Base-by-base conservation (phyloP, 2,888 invertebrate species). In the Enoplolaimus lenunculus region DNA sequence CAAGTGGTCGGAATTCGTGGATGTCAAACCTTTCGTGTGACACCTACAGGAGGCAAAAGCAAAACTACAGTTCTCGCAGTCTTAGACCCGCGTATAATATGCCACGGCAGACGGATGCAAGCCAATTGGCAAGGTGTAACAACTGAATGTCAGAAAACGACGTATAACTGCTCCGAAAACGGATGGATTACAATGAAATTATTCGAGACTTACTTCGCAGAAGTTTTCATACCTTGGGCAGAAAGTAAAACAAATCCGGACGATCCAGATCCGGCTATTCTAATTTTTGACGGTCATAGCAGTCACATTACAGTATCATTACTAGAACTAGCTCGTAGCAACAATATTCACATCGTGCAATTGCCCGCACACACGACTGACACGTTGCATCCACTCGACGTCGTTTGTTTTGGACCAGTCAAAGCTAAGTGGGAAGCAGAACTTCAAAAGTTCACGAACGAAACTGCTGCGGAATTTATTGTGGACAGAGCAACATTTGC, bases 361-460 rank as follows among this genome's bases (percentile, higher is more conserved):
- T 29, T 62, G 28, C 64, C 64, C 7, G 28, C 64, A 28, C 64
- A 62, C n/a, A 62, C 64, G n/a, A 62, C 64, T 26, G 30, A 62
- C n/a, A n/a, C 30, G 28, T n/a, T 62, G 64, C 64, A 62, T 7
- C 64, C 64, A 26, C n/a, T 26, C 3, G 64, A 62, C n/a, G 64
- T 62, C 3, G 64, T 13, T 7, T 28, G 28, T n/a, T 62, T 29
- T n/a, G 28, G 28, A n/a, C 64, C 64, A 28, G 13, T 62, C 3
- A 62, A 62, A 62, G 30, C 64, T n/a, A 29, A 29, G 7, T 62
- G 64, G 64, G 64, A 45, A 45, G 45, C 45, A 7, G 45, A n/a
- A n/a, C n/a, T n/a, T n/a, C n/a, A n/a, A 45, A 45, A 45, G 45
- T 45, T 45, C 21, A 45, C 45, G 7, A 45, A 45, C 45, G 45